These are phyloP conservation scores for Lagopus leucura DNA, from an alignment of 2,113 vertebrate genomes.

Conservation along the genomic window DNA sequence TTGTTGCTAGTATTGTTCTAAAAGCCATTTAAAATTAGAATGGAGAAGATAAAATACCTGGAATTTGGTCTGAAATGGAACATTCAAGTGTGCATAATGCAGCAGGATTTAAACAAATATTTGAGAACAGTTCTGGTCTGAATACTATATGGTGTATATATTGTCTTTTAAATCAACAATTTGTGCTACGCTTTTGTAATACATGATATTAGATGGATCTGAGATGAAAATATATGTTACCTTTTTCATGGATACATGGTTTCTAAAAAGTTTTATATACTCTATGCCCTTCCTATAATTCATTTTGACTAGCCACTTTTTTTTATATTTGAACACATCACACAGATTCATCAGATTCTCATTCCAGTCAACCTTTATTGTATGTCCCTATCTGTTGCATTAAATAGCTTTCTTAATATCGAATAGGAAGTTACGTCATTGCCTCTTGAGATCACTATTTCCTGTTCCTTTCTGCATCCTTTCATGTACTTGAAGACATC, in stretches of 20 bases:
- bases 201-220: not conserved
- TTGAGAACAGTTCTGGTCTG: not conserved
- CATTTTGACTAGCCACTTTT: not conserved
- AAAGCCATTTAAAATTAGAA: not conserved
- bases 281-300: not conserved
- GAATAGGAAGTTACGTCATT: not conserved
- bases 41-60: not conserved
- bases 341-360: not conserved
- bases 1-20: not conserved
- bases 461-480: not conserved
- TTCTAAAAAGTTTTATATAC: not conserved
- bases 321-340: not conserved
- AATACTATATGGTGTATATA: not conserved
- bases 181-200: not conserved
- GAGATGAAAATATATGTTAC: not conserved
- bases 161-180: not conserved
- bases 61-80: not conserved
- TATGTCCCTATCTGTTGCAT: not conserved
- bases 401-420: not conserved
- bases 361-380: not conserved
- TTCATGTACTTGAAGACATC: not conserved
- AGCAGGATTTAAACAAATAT: not conserved
- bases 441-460: not conserved
- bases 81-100: not conserved
- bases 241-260: accelerated